Percentiles rank a stretch among this genome's conserved stretches.
These are phyloP conservation scores for Paraescarpia echinospica DNA, from an alignment of 1,140 invertebrate genomes.

Conservation along the genomic window DNA sequence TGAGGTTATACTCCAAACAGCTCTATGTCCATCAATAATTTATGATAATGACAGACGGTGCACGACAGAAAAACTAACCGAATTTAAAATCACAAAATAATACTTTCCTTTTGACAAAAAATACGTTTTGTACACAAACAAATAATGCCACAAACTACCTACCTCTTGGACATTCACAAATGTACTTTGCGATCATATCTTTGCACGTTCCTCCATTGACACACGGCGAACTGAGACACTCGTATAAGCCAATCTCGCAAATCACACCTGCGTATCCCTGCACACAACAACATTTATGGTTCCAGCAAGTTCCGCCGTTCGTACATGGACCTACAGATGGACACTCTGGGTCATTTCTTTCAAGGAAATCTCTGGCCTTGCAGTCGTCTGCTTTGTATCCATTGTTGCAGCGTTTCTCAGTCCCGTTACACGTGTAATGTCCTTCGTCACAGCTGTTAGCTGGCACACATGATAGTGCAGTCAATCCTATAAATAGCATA, in stretches of 20 bases:
- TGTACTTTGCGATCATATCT: not conserved
- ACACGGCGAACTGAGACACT: constrained; percentile 9
- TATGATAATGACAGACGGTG: no score
- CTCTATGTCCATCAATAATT: no score
- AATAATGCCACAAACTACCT: not conserved
- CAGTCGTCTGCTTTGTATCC: not conserved
- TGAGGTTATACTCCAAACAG: no score
- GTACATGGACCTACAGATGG: not conserved
- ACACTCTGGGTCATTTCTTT: not conserved
- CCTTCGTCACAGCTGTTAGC: not conserved
- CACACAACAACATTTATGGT: not conserved
- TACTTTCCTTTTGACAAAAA: not conserved
- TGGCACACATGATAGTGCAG: not conserved
- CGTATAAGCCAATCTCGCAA: not conserved
- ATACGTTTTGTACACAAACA: not conserved
- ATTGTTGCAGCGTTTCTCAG: not conserved
- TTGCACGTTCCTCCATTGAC: not conserved
- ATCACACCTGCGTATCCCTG: not conserved
- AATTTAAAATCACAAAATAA: not conserved
- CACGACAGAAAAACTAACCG: no score
- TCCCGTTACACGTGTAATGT: not conserved
- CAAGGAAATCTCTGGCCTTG: not conserved
- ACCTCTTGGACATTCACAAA: not conserved
- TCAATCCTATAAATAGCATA: no score
- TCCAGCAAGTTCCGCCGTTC: constrained; percentile 11